Base-by-base conservation (phyloP, 2,113 vertebrate species). In the Albula goreensis region DNA sequence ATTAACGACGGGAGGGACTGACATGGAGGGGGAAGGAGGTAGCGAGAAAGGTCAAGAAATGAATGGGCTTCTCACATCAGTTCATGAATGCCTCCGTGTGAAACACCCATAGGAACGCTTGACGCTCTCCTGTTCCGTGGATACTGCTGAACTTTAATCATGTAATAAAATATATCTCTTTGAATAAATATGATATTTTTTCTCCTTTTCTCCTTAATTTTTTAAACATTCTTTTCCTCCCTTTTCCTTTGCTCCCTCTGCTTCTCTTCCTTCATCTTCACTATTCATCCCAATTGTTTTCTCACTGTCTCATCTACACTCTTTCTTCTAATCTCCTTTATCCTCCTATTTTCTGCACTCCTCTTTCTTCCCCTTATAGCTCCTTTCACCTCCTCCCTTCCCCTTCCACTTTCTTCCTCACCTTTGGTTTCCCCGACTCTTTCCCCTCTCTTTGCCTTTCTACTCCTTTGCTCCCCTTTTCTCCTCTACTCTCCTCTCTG, bases 21-120 rank as follows among this genome's bases (percentile, higher is more conserved):
- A 22, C 79, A 12, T 11, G 19, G 4, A 22, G 19, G 74, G 48
- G 84, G 25, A 41, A n/a, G 15, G 57, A 31, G 22, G 52, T n/a
- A 56, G 84, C 53, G 84, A 48, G 74, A 80, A 85, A 85, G 84
- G 52, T 80, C 84, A 80, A 78, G 3, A 50, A 48, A 85, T 85
- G 85, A 60, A 66, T 63, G 41, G 56, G 53, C 57, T 66, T 48
- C 57, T 85, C 66, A 53, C 85, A 63, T 81, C 9, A 5, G 85
- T 5, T 15, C 11, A 63, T 31, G 25, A 60, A 41, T 41, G 41
- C 41, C 25, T n/a, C 25, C 8, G 25, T 51, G 63, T 56, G 84
- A 22, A 41, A 41, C 31, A 41, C 31, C 31, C 31, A 41, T 13
- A 2, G 4, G 60, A 17, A 1, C 11, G 6, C 63, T 1, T 5